These are phyloP conservation scores for Phoenicopterus ruber DNA, from an alignment of 2,113 vertebrate genomes.

Conservation along the genomic window DNA sequence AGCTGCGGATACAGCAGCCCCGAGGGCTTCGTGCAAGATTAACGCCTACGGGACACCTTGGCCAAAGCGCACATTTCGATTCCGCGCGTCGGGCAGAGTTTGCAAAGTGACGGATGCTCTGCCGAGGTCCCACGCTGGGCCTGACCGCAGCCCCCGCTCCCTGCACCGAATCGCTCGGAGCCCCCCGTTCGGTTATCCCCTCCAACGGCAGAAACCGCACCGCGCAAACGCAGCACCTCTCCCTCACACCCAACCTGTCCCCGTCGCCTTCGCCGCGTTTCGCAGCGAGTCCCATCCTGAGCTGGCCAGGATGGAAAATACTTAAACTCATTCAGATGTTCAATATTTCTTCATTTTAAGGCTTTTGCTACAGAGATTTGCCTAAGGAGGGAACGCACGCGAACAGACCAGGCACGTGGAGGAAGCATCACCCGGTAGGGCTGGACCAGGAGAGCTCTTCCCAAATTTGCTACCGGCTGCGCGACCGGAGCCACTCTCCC, in stretches of 20 bases:
- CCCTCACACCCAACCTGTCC: background rate
- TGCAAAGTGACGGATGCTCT: no score
- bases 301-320: background rate
- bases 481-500: rapidly evolving
- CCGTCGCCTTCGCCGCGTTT: rapidly evolving
- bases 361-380: background rate
- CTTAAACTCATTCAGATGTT: background rate
- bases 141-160: background rate
- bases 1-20: background rate
- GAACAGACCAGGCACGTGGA: rapidly evolving
- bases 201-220: rapidly evolving
- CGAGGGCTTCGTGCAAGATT: background rate
- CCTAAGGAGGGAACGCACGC: background rate
- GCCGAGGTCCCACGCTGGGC: background rate
- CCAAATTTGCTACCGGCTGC: rapidly evolving
- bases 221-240: no score
- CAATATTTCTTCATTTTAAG: background rate
- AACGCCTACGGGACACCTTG: background rate
- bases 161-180: rapidly evolving
- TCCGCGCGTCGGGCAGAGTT: background rate
- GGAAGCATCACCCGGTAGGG: background rate
- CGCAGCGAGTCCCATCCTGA: rapidly evolving
- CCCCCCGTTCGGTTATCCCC: background rate
- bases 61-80: background rate
- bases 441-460: background rate